phyloP scores from a whole-genome alignment of 2,888 invertebrate genomes.

The Sylvicola cinctus region DNA sequence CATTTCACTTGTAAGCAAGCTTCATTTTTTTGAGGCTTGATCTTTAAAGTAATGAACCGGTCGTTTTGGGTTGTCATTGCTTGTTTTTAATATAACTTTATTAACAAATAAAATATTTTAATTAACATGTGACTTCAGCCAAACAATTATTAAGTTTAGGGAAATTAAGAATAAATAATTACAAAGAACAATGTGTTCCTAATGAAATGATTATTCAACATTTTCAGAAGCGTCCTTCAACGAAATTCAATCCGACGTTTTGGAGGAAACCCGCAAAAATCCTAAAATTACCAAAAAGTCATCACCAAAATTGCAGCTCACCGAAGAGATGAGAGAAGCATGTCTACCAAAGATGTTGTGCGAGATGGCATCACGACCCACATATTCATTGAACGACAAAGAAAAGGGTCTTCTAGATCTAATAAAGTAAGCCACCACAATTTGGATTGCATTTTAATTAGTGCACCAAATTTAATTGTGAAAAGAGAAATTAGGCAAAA shows the following conservation, averaged over 20 bases:
- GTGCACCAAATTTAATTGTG: conserved; percentile 1
- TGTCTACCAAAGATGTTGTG: conserved; percentile 25
- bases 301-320: conserved; percentile 5
- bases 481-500: neutral
- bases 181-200: too few species aligned
- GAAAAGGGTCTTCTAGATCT: conserved; percentile 21
- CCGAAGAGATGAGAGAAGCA: conserved; percentile 16
- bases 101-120: too few species aligned
- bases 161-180: too few species aligned
- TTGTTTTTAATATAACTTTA: too few species aligned
- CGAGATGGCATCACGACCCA: conserved; percentile 24
- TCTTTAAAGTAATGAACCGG: too few species aligned
- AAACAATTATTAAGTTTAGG: too few species aligned
- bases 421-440: conserved; percentile 16
- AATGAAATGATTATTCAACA: neutral
- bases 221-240: neutral
- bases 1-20: too few species aligned
- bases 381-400: conserved; percentile 21
- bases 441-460: neutral
- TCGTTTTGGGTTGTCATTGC: too few species aligned
- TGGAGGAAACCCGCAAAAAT: conserved; percentile 3
- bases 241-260: neutral
- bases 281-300: conserved; percentile 1
- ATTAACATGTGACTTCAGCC: too few species aligned
- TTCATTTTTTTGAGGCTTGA: too few species aligned